phyloP scores from a whole-genome alignment of 2,797 vertebrate species.

The Arnoldichthys spilopterus region DNA sequence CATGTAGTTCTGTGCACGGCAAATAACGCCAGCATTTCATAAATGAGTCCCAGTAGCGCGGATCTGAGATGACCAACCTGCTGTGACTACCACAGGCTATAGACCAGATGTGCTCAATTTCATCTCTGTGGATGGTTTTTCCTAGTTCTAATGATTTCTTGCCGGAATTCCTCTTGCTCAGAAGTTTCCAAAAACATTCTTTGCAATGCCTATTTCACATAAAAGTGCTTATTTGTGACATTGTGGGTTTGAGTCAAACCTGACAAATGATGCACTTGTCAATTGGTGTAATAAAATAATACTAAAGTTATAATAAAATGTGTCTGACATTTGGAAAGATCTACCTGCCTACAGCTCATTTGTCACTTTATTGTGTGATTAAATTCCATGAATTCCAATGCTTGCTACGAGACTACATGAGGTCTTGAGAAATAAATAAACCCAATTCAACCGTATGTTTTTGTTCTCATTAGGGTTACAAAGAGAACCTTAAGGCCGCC shows the following conservation, averaged over 20 bases:
- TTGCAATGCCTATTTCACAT: background rate
- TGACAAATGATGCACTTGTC: background rate
- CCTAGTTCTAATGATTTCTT: constrained; percentile 30
- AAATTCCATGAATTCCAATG: background rate
- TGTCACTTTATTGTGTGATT: background rate
- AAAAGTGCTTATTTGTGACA: background rate
- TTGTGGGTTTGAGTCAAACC: background rate
- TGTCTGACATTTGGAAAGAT: background rate
- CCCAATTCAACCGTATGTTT: background rate
- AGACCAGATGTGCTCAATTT: constrained; percentile 10
- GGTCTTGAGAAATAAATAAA: background rate
- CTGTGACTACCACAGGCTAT: constrained; percentile 17
- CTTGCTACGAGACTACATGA: background rate
- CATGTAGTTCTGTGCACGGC: background rate
- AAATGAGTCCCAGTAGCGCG: background rate
- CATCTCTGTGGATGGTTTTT: background rate
- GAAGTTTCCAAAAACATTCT: constrained; percentile 11
- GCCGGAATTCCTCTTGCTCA: background rate
- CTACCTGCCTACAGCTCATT: background rate
- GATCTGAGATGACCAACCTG: constrained; percentile 21
- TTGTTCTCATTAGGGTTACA: background rate
- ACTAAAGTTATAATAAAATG: background rate
- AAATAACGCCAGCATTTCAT: background rate
- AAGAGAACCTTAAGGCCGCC: background rate
- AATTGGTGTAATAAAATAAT: background rate